Evolutionary conservation across 1,140 invertebrate genomes (phyloP).

Genomic region (Elymnias hypermnestra): DNA sequence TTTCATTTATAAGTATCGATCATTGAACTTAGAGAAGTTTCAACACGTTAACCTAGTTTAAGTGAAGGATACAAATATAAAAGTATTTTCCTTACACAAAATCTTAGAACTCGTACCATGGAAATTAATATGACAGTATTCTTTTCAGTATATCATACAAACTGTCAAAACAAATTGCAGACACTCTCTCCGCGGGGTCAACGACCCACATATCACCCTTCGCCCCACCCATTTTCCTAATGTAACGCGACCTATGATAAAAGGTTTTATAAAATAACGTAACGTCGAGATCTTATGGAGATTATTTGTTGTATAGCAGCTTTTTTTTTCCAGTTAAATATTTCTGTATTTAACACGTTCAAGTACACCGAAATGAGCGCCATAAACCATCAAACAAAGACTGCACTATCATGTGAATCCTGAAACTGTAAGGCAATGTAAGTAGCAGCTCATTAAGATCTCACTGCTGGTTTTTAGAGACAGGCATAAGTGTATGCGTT

Average conservation of each 20-base stretch:
- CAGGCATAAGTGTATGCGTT: no score
- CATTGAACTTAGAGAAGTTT: no score
- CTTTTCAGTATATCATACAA: constrained; percentile 25
- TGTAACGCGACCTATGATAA: constrained; percentile 37
- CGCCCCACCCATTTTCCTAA: constrained; percentile 42
- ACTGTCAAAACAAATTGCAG: constrained; percentile 44
- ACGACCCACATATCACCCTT: constrained; percentile 43
- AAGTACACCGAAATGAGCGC: no score
- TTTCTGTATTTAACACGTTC: no score
- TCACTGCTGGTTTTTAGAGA: no score
- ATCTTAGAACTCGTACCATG: background rate
- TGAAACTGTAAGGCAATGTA: no score
- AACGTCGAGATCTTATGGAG: constrained; percentile 17
- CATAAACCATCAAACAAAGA: no score
- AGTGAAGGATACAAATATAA: background rate
- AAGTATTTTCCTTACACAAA: constrained; percentile 1
- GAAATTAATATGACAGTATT: constrained; percentile 30
- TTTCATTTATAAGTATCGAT: no score
- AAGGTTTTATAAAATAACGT: constrained; percentile 24
- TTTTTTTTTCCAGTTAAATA: no score
- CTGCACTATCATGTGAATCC: no score
- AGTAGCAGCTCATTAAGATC: no score
- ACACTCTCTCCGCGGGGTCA: constrained; percentile 37
- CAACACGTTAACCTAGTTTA: no score
- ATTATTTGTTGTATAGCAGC: constrained; percentile 13